Conservation (phyloP, 2,797 vertebrate species). For the Gallinago nigripennis region DNA sequence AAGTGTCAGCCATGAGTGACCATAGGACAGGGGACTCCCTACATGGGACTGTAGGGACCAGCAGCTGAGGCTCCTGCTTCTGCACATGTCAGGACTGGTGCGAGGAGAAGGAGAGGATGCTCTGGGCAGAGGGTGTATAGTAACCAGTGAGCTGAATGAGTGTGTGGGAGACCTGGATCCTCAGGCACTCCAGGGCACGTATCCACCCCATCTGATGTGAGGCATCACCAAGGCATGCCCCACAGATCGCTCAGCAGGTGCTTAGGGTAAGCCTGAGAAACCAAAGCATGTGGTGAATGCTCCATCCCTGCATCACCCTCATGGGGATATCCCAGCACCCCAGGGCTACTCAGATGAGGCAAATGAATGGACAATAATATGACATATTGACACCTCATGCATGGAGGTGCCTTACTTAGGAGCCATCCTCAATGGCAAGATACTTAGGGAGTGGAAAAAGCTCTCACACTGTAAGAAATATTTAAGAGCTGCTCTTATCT, state of each 20-base stretch:
- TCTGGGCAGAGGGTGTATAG: background rate
- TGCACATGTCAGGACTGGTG: background rate
- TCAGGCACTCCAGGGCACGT: background rate
- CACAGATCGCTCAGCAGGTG: rapidly evolving
- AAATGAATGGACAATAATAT: rapidly evolving
- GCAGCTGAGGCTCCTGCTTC: background rate
- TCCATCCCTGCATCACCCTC: background rate
- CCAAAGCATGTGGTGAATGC: background rate
- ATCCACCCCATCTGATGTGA: background rate
- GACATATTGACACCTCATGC: background rate
- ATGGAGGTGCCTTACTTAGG: background rate
- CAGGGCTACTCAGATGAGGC: background rate
- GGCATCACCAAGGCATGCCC: background rate
- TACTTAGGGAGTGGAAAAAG: background rate
- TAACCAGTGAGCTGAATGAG: background rate
- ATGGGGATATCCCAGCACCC: background rate
- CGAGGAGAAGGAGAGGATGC: background rate
- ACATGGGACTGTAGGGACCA: background rate
- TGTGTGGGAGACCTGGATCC: background rate
- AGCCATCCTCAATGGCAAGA: background rate
- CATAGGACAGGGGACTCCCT: background rate
- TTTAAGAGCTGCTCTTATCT: background rate
- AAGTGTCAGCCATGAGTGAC: rapidly evolving
- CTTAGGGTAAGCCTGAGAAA: background rate
- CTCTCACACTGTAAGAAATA: background rate